phyloP scores from a whole-genome alignment of 2,888 invertebrate species.

The Drosophila koepferae region DNA sequence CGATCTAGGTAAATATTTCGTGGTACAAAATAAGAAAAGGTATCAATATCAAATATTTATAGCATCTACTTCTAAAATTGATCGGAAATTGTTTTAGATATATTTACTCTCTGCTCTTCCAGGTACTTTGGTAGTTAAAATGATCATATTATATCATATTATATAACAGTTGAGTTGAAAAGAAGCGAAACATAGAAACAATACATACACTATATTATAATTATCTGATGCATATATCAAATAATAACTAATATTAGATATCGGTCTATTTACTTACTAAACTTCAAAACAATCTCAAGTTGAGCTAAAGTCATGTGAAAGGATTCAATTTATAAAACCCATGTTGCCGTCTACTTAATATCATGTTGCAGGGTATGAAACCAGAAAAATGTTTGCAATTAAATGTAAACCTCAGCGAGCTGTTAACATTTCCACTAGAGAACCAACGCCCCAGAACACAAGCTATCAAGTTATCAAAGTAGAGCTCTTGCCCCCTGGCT shows the following conservation, averaged over 20 bases:
- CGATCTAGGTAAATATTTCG: too few relatives aligned
- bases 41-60: too few relatives aligned
- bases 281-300: background rate
- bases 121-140: too few relatives aligned
- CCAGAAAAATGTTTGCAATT: constrained; percentile 36
- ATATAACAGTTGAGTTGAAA: too few relatives aligned
- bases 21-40: too few relatives aligned
- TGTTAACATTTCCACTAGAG: constrained; percentile 19
- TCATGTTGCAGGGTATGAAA: constrained; percentile 1
- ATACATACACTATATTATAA: too few relatives aligned
- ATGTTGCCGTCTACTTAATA: background rate
- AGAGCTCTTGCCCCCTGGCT: constrained; percentile 3
- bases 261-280: background rate
- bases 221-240: too few relatives aligned
- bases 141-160: too few relatives aligned
- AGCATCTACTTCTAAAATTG: too few relatives aligned
- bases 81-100: too few relatives aligned
- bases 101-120: too few relatives aligned
- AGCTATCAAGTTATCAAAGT: constrained; percentile 78
- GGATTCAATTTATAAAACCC: background rate
- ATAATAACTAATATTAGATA: background rate
- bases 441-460: constrained; percentile 44
- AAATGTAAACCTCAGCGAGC: constrained; percentile 46
- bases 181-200: too few relatives aligned
- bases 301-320: background rate